phyloP scores from a whole-genome alignment of 2,113 vertebrate species.

The Lagenorhynchus albirostris region DNA sequence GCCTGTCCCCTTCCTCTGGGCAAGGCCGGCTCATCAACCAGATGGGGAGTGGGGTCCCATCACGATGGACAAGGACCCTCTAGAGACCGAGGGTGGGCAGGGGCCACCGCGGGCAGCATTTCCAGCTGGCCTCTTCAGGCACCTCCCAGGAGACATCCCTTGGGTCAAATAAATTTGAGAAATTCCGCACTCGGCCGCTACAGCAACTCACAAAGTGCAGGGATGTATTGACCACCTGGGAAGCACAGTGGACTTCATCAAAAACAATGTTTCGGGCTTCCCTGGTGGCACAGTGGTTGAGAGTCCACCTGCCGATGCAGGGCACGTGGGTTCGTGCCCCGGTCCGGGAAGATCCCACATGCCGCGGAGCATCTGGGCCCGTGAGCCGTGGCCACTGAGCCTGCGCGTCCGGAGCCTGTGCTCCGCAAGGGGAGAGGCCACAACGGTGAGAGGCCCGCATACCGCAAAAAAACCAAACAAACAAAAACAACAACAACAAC shows the following conservation, averaged over 20 bases:
- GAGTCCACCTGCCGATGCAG: too few species aligned
- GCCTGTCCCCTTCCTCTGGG: neutral
- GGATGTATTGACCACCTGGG: accelerated
- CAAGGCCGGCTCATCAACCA: neutral
- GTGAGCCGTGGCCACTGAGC: too few species aligned
- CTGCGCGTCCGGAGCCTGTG: too few species aligned
- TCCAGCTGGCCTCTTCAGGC: neutral
- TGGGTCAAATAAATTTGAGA: neutral
- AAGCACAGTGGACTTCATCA: accelerated
- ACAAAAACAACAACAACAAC: too few species aligned
- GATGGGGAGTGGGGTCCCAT: neutral
- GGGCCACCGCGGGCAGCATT: accelerated
- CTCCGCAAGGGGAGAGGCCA: too few species aligned
- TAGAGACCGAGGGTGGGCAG: neutral
- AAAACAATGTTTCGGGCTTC: neutral
- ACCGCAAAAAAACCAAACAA: too few species aligned
- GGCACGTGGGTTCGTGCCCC: too few species aligned
- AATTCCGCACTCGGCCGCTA: accelerated
- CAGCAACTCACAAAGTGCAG: neutral
- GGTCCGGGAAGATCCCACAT: too few species aligned
- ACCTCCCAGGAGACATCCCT: neutral
- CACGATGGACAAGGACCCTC: accelerated
- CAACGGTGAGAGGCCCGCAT: too few species aligned
- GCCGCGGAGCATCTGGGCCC: too few species aligned
- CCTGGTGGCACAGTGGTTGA: too few species aligned